Conservation (phyloP, 2,888 invertebrate species). For the Callyntrura guangdongensis region DNA sequence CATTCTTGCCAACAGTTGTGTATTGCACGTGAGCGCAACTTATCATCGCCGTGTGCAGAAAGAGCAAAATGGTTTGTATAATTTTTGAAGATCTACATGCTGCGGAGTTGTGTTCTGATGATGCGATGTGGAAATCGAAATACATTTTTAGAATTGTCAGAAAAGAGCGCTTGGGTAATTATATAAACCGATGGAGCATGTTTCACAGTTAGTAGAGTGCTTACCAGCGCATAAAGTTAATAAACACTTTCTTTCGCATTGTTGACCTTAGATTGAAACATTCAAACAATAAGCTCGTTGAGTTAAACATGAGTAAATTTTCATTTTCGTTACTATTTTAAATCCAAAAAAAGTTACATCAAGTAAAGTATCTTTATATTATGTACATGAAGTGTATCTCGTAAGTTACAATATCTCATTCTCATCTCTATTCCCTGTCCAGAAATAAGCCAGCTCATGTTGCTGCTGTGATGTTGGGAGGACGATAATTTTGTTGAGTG, state of each 20-base stretch:
- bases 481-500: not conserved
- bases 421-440: not conserved
- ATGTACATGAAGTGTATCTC: no score
- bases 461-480: not conserved
- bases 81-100: no score
- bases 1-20: not conserved
- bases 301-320: not conserved
- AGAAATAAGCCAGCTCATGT: slow-evolving; percentile 51
- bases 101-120: no score
- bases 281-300: slow-evolving; percentile 29
- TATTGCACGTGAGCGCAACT: not conserved
- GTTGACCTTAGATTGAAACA: slow-evolving; percentile 80
- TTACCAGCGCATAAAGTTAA: slow-evolving; percentile 71
- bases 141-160: no score
- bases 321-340: not conserved
- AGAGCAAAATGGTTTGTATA: not conserved
- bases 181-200: not conserved
- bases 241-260: slow-evolving; percentile 80
- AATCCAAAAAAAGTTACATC: not conserved
- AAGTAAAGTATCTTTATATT: no score
- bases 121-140: no score
- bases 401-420: no score
- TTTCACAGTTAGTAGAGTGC: not conserved
- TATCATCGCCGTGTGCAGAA: not conserved
- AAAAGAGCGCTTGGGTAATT: not conserved